Evolutionary conservation across 2,797 vertebrate genomes (phyloP).

Genomic region (Neosilurus mollespiculum): DNA sequence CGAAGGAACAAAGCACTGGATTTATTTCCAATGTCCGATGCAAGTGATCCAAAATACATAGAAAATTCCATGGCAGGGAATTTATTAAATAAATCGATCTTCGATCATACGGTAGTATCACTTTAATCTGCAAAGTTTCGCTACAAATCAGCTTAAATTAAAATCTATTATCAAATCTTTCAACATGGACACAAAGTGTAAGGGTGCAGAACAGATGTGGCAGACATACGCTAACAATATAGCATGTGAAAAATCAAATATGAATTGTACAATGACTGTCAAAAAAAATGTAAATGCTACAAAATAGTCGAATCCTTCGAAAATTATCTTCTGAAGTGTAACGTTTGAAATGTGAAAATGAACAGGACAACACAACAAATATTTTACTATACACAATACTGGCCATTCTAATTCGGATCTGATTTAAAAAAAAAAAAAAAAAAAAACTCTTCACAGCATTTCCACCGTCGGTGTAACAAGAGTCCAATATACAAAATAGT

Average conservation of each 20-base stretch:
- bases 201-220: conserved; percentile 21
- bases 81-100: conserved; percentile 83
- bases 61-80: conserved; percentile 88
- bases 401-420: conserved; percentile 9
- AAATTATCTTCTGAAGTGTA: conserved; percentile 23
- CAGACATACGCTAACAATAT: conserved; percentile 29
- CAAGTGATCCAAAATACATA: conserved; percentile 79
- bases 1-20: conserved; percentile 63
- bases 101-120: conserved; percentile 66
- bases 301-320: conserved; percentile 58
- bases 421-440: not conserved
- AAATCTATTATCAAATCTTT: conserved; percentile 41
- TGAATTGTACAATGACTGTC: conserved; percentile 49
- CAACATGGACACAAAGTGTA: conserved; percentile 12
- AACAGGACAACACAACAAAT: conserved; percentile 4
- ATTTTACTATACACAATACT: conserved; percentile 27
- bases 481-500: conserved; percentile 36
- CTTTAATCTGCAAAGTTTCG: not conserved
- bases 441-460: conserved; percentile 11
- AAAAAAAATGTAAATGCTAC: conserved; percentile 50
- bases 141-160: not conserved
- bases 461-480: not conserved
- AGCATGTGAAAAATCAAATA: conserved; percentile 56
- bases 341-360: conserved; percentile 6
- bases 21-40: conserved; percentile 90